phyloP scores from a whole-genome alignment of 2,888 invertebrate species.

The Cylindroiulus punctatus region DNA sequence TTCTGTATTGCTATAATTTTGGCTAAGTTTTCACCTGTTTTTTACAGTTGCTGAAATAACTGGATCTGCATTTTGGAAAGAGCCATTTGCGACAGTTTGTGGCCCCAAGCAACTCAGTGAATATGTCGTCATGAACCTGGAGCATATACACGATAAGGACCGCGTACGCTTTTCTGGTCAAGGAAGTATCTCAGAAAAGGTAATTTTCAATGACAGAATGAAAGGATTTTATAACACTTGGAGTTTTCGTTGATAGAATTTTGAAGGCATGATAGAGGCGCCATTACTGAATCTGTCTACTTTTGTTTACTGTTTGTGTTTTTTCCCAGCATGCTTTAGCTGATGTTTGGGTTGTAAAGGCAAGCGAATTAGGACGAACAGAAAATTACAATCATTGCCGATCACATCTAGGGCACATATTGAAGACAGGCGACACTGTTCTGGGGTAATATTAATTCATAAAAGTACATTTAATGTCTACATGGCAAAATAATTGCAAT shows the following conservation, averaged over 20 bases:
- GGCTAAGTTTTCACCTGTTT: conserved; percentile 56
- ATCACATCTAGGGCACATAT: conserved; percentile 92
- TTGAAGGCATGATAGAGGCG: no score
- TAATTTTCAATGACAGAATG: conserved; percentile 61
- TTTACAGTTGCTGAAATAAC: conserved; percentile 82
- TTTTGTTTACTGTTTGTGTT: not conserved
- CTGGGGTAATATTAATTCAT: conserved; percentile 75
- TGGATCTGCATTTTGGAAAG: conserved; percentile 82
- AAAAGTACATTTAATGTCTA: no score
- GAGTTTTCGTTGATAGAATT: no score
- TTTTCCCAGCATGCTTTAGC: conserved; percentile 72
- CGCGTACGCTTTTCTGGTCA: conserved; percentile 85
- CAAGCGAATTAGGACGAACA: conserved; percentile 84
- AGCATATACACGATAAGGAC: conserved; percentile 79
- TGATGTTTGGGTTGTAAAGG: conserved; percentile 92
- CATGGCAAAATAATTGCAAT: no score
- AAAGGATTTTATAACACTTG: no score
- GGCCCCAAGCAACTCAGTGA: conserved; percentile 90
- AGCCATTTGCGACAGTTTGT: conserved; percentile 87
- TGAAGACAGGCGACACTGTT: conserved; percentile 92
- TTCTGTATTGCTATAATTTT: not conserved
- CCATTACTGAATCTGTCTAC: no score
- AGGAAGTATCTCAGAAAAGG: conserved; percentile 83
- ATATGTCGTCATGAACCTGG: conserved; percentile 94
- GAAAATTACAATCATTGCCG: conserved; percentile 82